Conservation (phyloP, 1,140 invertebrate genomes). For the Chrysomallon squamiferum region DNA sequence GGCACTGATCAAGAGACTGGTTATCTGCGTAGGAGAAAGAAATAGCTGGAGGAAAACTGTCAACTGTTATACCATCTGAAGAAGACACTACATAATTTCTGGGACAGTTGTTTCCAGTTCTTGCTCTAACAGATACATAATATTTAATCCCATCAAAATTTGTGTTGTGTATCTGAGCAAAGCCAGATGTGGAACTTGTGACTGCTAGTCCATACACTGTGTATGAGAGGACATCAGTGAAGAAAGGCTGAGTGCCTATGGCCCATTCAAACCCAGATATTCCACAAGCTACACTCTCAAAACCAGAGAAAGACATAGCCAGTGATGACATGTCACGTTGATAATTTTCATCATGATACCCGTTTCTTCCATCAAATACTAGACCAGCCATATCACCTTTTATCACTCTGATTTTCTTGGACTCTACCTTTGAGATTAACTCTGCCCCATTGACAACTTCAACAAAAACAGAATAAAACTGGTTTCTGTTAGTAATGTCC, state of each 20-base stretch:
- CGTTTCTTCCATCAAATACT: constrained; percentile 28
- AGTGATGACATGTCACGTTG: constrained; percentile 29
- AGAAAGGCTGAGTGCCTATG: constrained; percentile 28
- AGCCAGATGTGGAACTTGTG: constrained; percentile 19
- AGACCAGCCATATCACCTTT: constrained; percentile 31
- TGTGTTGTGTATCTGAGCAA: constrained; percentile 25
- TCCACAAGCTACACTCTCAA: constrained; percentile 35
- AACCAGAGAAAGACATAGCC: constrained; percentile 34
- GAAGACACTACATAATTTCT: constrained; percentile 33
- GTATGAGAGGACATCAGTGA: constrained; percentile 27
- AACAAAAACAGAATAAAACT: constrained; percentile 20
- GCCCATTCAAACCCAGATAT: constrained; percentile 38
- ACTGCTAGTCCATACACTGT: constrained; percentile 32
- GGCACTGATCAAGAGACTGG: no score
- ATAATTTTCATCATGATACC: constrained; percentile 24
- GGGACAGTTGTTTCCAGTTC: constrained; percentile 31
- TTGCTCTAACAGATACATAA: constrained; percentile 29
- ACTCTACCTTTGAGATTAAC: constrained; percentile 9
- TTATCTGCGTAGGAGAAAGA: not conserved
- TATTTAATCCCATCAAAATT: constrained; percentile 28
- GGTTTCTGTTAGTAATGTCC: not conserved
- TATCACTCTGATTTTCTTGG: constrained; percentile 25
- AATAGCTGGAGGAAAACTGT: constrained; percentile 20
- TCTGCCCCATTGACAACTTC: constrained; percentile 31
- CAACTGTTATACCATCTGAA: constrained; percentile 30